These are phyloP conservation scores for Caenorhabditis macrosperma DNA, from an alignment of 2,888 invertebrate genomes.

Conservation along the genomic window DNA sequence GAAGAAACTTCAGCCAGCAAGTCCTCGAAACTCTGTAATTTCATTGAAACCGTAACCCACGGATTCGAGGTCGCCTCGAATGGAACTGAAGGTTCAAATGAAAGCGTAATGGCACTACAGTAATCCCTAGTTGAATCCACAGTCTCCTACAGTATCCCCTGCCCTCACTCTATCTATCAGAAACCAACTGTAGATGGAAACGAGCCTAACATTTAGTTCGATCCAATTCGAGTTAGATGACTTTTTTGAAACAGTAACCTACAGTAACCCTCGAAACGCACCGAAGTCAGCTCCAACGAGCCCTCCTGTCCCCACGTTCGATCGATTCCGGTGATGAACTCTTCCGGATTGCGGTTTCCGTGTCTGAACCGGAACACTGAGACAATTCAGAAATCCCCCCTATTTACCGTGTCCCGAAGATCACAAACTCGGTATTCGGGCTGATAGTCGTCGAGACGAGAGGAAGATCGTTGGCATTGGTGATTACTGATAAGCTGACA, in stretches of 20 bases:
- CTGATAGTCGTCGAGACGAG: constrained; percentile 23
- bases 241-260: not conserved
- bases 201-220: not conserved
- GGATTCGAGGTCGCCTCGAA: too few species aligned
- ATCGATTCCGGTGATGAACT: constrained; percentile 52
- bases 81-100: too few species aligned
- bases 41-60: too few species aligned
- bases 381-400: not conserved
- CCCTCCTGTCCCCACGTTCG: constrained; percentile 66
- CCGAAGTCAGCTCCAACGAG: constrained; percentile 60
- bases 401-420: constrained; percentile 52
- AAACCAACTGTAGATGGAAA: too few species aligned
- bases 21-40: too few species aligned
- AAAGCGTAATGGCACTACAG: too few species aligned
- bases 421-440: constrained; percentile 43
- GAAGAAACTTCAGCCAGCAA: too few species aligned
- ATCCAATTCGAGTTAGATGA: too few species aligned
- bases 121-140: too few species aligned
- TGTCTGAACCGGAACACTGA: constrained; percentile 34
- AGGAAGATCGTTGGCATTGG: constrained; percentile 24
- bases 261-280: constrained; percentile 8
- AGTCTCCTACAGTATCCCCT: too few species aligned
- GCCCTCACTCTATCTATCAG: too few species aligned
- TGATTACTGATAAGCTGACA: not conserved
- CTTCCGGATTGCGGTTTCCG: constrained; percentile 68